phyloP scores from a whole-genome alignment of 2,888 invertebrate genomes.

The Octodonta nipae region DNA sequence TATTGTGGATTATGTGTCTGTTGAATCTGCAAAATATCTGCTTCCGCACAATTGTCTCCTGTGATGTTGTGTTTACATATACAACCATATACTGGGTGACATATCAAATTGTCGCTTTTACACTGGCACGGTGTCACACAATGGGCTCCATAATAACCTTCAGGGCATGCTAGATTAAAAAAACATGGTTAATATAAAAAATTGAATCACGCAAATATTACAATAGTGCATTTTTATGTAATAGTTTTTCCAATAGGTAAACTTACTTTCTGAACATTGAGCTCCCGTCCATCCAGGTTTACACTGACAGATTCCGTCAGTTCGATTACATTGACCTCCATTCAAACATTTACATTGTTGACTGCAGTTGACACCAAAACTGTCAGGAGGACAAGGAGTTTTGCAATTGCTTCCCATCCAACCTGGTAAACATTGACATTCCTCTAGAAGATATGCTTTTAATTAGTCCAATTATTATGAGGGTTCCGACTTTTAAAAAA shows the following conservation, averaged over 20 bases:
- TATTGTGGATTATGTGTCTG: conserved; percentile 24
- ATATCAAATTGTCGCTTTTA: conserved; percentile 59
- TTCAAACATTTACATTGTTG: conserved; percentile 73
- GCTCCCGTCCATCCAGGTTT: conserved; percentile 68
- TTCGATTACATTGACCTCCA: conserved; percentile 62
- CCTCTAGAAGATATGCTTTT: too few species aligned
- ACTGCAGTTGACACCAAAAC: conserved; percentile 67
- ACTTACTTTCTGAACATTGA: conserved; percentile 66
- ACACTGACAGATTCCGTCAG: conserved; percentile 76
- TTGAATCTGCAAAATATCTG: conserved; percentile 18
- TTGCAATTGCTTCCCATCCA: conserved; percentile 70
- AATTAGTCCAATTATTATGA: too few species aligned
- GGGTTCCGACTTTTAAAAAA: too few species aligned
- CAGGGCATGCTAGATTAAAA: conserved; percentile 65
- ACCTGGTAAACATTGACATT: conserved; percentile 71
- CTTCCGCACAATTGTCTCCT: conserved; percentile 57
- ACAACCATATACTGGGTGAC: conserved; percentile 71
- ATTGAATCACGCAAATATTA: too few species aligned
- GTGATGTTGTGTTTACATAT: conserved; percentile 62
- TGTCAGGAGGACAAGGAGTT: conserved; percentile 53
- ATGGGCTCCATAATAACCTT: conserved; percentile 78
- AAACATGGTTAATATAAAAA: too few species aligned
- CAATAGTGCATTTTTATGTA: too few species aligned
- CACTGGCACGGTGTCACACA: conserved; percentile 74
- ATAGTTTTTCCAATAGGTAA: too few species aligned